Conservation (phyloP, 92 coral and sea anemone genomes). For the Porites divaricata region DNA sequence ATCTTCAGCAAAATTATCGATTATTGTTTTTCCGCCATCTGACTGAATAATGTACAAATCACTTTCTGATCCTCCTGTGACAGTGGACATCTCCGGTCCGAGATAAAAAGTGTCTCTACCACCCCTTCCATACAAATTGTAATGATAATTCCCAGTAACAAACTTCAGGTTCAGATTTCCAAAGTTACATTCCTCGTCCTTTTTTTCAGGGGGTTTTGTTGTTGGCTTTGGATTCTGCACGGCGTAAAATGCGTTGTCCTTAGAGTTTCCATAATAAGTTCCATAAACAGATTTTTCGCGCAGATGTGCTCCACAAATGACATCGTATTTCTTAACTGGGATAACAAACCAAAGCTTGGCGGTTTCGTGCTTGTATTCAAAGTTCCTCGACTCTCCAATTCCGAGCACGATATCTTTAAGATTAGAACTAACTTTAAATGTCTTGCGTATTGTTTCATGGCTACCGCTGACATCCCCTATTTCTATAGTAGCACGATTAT, state of each 20-base stretch:
- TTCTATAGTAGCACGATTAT: conserved; percentile 25
- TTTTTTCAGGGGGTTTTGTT: conserved; percentile 10
- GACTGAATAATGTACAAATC: conserved; percentile 57
- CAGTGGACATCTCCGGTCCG: conserved; percentile 54
- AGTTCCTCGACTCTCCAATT: conserved; percentile 36
- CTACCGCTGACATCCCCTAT: conserved; percentile 46
- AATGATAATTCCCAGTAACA: conserved; percentile 55
- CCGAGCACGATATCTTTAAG: conserved; percentile 39
- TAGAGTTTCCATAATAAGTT: conserved; percentile 19
- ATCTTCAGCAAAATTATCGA: conserved; percentile 71
- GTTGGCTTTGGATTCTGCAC: conserved; percentile 10
- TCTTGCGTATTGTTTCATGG: conserved; percentile 16
- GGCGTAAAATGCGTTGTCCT: conserved; percentile 24
- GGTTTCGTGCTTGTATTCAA: conserved; percentile 44
- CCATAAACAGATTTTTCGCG: conserved; percentile 16
- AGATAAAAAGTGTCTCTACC: conserved; percentile 62
- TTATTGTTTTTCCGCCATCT: conserved; percentile 61
- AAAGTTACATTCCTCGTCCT: conserved; percentile 6
- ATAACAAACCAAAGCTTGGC: conserved; percentile 60
- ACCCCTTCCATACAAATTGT: conserved; percentile 69
- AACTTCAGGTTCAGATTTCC: conserved; percentile 20
- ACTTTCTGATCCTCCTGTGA: conserved; percentile 57
- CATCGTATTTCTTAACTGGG: conserved; percentile 38
- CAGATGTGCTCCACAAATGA: conserved; percentile 30
- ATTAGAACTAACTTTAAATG: conserved; percentile 16